Evolutionary conservation across 2,113 vertebrate genomes (phyloP).

Genomic region (Calonectris borealis): DNA sequence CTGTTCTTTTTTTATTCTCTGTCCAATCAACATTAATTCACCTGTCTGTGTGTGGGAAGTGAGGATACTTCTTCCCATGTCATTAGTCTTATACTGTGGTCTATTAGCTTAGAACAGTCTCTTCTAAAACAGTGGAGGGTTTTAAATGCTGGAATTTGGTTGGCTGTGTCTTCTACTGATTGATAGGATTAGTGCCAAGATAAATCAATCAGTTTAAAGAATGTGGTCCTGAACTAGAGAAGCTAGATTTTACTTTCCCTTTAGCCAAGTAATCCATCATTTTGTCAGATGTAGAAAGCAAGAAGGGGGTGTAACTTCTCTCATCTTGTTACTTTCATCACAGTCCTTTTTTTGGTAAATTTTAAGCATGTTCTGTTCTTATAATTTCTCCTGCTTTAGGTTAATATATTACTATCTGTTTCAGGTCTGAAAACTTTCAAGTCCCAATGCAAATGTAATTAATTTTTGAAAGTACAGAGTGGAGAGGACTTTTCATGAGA

Average conservation of each 20-base stretch:
- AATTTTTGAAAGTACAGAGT: not conserved
- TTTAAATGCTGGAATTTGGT: not conserved
- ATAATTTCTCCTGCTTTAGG: not conserved
- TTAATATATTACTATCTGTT: not conserved
- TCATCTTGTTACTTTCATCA: not conserved
- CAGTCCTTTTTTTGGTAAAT: not conserved
- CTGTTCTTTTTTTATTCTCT: not conserved
- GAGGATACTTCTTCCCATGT: not conserved
- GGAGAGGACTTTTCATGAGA: not conserved
- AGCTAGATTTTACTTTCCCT: conserved; percentile 36
- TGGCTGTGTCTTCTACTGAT: not conserved
- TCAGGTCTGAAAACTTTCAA: not conserved
- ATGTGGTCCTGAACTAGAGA: not conserved
- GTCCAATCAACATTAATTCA: not conserved
- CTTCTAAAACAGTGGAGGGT: not conserved
- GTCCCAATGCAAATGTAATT: not conserved
- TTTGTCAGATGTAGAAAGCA: not conserved
- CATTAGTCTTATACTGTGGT: not conserved
- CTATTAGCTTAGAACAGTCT: conserved; percentile 2
- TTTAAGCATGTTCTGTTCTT: not conserved
- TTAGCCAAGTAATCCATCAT: not conserved
- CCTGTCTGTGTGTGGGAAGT: conserved; percentile 11
- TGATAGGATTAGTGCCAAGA: conserved; percentile 13
- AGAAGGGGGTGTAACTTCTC: not conserved
- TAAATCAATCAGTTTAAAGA: conserved; percentile 28